Evolutionary conservation across 2,888 invertebrate species (phyloP).

Genomic region (Diplazon laetatorius): DNA sequence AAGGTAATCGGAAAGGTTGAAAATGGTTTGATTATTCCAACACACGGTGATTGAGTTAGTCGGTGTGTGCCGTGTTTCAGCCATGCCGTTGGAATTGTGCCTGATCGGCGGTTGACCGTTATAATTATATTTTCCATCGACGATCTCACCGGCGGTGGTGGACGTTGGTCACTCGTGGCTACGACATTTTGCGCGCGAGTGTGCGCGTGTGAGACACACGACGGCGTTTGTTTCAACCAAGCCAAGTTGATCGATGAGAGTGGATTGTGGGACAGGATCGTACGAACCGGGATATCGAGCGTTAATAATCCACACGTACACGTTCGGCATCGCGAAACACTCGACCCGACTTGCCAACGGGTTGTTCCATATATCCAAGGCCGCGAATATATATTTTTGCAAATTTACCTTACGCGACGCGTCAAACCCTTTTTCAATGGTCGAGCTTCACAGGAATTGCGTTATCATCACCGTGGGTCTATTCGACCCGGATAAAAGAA

Average conservation of each 20-base stretch:
- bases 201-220: background rate
- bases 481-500: too few species aligned
- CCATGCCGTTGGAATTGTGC: constrained; percentile 54
- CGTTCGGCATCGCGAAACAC: constrained; percentile 18
- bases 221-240: constrained; percentile 2
- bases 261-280: constrained; percentile 47
- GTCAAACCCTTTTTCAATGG: too few species aligned
- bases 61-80: background rate
- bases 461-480: too few species aligned
- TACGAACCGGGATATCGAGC: constrained; percentile 68
- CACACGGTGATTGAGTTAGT: constrained; percentile 15
- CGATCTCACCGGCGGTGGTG: constrained; percentile 27
- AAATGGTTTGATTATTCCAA: background rate
- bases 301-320: constrained; percentile 67
- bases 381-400: background rate
- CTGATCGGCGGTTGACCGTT: constrained; percentile 60
- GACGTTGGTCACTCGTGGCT: too few species aligned
- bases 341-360: constrained; percentile 47
- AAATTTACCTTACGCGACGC: too few species aligned
- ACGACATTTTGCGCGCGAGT: too few species aligned
- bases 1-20: background rate
- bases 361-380: too few species aligned
- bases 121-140: constrained; percentile 73
- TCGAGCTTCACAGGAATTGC: too few species aligned
- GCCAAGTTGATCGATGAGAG: constrained; percentile 44